Conservation (phyloP, 2,113 vertebrate species). For the Taxidea taxus region DNA sequence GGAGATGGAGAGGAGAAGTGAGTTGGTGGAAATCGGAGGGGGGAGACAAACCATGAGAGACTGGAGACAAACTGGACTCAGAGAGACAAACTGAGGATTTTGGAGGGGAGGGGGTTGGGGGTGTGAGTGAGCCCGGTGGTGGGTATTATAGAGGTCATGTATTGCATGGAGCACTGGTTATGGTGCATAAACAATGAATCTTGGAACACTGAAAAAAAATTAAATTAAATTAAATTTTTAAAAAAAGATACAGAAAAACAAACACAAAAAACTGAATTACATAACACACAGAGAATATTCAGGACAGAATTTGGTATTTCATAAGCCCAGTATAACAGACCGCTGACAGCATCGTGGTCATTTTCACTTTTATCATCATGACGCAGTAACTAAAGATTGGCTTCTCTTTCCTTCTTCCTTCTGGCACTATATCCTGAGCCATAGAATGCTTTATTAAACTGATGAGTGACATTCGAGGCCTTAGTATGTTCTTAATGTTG, state of each 20-base stretch:
- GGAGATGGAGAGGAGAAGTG: no score
- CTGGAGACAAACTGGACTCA: no score
- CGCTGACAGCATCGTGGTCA: not conserved
- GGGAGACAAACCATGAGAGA: no score
- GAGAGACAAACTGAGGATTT: no score
- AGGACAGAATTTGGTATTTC: not conserved
- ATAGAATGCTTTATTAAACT: not conserved
- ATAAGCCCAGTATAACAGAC: not conserved
- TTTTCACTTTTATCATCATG: not conserved
- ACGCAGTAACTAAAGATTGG: not conserved
- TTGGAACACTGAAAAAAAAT: no score
- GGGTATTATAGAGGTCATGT: no score
- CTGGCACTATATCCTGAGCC: not conserved
- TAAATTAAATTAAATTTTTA: no score
- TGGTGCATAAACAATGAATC: no score
- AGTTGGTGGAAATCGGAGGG: no score
- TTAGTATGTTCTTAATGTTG: not conserved
- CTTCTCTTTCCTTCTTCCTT: not conserved
- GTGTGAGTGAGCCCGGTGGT: no score
- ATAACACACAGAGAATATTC: not conserved
- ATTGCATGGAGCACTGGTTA: no score
- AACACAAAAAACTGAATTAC: not conserved
- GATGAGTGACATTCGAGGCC: not conserved
- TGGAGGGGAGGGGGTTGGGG: no score
- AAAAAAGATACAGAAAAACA: not conserved